Conservation (phyloP, 2,113 vertebrate species). For the Scatophagus argus region DNA sequence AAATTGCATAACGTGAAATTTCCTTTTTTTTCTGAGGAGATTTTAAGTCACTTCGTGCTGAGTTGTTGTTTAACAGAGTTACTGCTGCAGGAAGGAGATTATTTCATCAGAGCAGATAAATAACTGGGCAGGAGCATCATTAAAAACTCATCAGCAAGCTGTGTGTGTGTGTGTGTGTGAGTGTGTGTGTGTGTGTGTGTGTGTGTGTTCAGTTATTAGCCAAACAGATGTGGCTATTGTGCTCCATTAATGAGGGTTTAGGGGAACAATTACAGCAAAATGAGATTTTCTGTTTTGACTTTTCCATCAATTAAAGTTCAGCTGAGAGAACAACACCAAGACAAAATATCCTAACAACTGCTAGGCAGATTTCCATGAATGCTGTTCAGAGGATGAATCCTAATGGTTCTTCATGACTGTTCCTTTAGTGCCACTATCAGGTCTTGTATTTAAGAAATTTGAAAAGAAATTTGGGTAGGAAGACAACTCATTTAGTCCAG, state of each 20-base stretch:
- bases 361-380: not conserved
- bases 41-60: no score
- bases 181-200: conserved; percentile 1
- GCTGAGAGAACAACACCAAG: not conserved
- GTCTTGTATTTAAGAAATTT: no score
- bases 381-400: not conserved
- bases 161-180: not conserved
- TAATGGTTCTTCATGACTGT: not conserved
- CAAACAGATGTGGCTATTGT: conserved; percentile 63
- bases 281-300: conserved; percentile 16
- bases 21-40: no score
- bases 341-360: no score
- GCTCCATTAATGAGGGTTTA: conserved; percentile 52
- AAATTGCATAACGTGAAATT: no score
- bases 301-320: conserved; percentile 30
- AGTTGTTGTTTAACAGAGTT: conserved; percentile 31
- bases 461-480: no score
- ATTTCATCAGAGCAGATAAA: conserved; percentile 66
- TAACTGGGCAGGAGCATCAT: conserved; percentile 62
- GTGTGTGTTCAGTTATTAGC: conserved; percentile 37
- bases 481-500: no score
- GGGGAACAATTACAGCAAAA: conserved; percentile 49
- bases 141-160: conserved; percentile 59
- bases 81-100: conserved; percentile 58
- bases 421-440: not conserved